Percentiles rank a stretch among this genome's conserved stretches.
These are phyloP conservation scores for Escarpia spicata DNA, from an alignment of 2,888 invertebrate species.

Conservation along the genomic window DNA sequence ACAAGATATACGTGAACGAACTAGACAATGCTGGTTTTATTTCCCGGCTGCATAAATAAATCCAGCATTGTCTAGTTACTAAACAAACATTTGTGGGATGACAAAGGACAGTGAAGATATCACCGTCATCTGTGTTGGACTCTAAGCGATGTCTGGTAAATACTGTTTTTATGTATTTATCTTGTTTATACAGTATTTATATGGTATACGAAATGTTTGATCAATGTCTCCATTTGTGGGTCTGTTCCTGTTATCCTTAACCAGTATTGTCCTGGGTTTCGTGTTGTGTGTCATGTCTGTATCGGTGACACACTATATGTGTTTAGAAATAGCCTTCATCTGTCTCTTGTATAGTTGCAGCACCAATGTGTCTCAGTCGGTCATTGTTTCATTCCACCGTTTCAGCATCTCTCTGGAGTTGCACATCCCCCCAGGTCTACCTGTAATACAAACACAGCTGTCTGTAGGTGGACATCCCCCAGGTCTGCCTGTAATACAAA, in stretches of 20 bases:
- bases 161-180: not conserved
- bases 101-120: not conserved
- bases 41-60: not conserved
- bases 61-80: not conserved
- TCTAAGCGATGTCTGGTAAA: not conserved
- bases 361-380: not conserved
- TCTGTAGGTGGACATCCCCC: not conserved
- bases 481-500: no score
- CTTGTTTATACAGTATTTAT: not conserved
- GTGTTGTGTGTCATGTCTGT: not conserved
- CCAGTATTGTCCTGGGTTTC: not conserved
- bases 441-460: not conserved
- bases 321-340: not conserved
- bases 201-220: not conserved
- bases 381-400: not conserved
- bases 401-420: not conserved
- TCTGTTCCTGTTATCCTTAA: not conserved
- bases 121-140: not conserved
- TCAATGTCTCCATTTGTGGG: not conserved
- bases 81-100: not conserved
- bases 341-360: not conserved
- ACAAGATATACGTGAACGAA: not conserved
- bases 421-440: not conserved
- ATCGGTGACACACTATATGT: not conserved
- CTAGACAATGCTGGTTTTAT: not conserved